Base-by-base conservation (phyloP, 2,888 invertebrate species). In the Orthosia cruda region DNA sequence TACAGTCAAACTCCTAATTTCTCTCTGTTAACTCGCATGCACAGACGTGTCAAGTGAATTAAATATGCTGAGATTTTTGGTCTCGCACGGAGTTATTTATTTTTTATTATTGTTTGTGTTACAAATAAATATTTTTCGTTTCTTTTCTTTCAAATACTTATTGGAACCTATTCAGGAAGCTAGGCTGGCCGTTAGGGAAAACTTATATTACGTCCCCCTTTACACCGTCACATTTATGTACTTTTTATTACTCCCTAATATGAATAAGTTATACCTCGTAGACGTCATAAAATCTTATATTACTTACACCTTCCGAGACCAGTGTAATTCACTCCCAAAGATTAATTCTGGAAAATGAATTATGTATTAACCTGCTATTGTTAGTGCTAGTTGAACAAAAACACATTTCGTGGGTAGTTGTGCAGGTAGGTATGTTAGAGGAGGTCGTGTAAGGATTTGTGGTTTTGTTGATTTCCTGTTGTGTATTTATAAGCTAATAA, bases 321-420 rank as follows among this genome's bases (percentile, higher is more conserved):
- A 49, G 52, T 49, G 23, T 52, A 68, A 72, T 83, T 58, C 55
- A 70, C 69, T 83, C 79, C 55, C 68, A 76, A 76, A 88, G 86
- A 90, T 89, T 91, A 91, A 90, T 89, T 84, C 77, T 55, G 69
- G 77, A 72, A 88, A 87, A 90, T 91, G 89, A 90, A 91, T 91
- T 88, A 91, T 89, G 87, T 88, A 91, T 89, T 84, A 89, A 90
- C 89, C 32, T 32, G 26, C 62, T 88, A 89, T 86, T 90, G 88
- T 89, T 81, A 83, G 81, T 75, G 67, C 67, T 67, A 80, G 73
- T 58, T 72, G 79, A 88, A 87, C 88, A 91, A 92, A 91, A 92
- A 90, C 90, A 88, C 71, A 77, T 67, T 54, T 70, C 64, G 61
- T 45, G 62, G 71, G 61, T 77, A 75, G 63, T 77, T 70, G 16